Evolutionary conservation across 2,888 invertebrate species (phyloP), one percentile per base, ranked within the genome.

Genomic region (Tenthredo distinguenda): DNA sequence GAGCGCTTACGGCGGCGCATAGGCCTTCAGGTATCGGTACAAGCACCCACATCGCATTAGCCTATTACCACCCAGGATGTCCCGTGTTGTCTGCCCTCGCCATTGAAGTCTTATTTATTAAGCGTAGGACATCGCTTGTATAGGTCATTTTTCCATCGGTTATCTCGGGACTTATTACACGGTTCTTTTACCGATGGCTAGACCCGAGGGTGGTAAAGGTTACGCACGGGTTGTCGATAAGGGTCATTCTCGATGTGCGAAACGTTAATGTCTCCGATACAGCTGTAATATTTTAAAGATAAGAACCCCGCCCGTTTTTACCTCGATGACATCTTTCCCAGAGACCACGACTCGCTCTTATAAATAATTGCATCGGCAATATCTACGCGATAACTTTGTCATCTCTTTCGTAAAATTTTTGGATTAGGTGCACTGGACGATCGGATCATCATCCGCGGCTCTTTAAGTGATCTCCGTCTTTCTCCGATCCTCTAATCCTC

Each of bases 81-180:
- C 89, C 85, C 89, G 88, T 86, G 89, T 90, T 90, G 87, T 87
- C 88, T 86, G 86, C 85, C 87, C 85, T 88, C 87, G 87, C 87
- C 88, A 89, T 90, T 91, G 91, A 91, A 91, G 90, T 90, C 91
- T 91, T 92, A 90, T 92, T 92, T 92, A 92, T 92, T 88, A 90
- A 90, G 85, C 88, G 87, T 87, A 87, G 86, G 86, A 55, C 68
- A 40, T 76, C 85, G 76, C 83, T 85, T 81, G 86, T 88, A 87
- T 89, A 87, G 87, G 77, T 50, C 76, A 74, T 68, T 88, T 83
- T 87, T 50, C 65, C 74, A 43, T 43, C 1, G 0, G 37, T 31
- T 90, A 91, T 91, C 91, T 90, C 89, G 89, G 89, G 91, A 91
- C 89, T 91, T 87, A 91, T 90, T 87, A 87, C 74, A 74, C 34